Base-by-base conservation (phyloP, 2,888 invertebrate genomes). In the Plebejus melissa region DNA sequence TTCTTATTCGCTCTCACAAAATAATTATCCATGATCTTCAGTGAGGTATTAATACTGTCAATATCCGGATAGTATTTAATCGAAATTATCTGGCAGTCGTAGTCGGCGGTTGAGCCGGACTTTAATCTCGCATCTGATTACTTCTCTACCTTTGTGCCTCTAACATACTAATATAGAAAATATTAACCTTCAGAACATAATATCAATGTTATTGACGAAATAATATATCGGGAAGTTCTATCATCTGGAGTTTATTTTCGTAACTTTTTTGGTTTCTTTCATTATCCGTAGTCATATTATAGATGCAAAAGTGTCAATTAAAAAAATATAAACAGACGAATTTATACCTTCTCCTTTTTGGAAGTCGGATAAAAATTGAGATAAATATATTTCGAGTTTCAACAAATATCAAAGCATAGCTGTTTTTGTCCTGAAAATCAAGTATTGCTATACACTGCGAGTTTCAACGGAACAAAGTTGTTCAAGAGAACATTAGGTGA, bases 31-130 rank as follows among this genome's bases (percentile, higher is more conserved):
- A 54, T 13, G 13, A 65, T 4, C 65, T 1, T 11, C 32, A 32
- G 13, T 32, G 9, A 65, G 36, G 32, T 36, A 65, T 65, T 36
- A 65, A 65, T 38, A 41, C 38, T 22, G 38, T 70, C 22, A 9
- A 70, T 41, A 70, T 38, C 41, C 41, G 41, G 70, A 60, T 4
- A 38, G 70, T 41, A 70, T 41, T 70, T 69, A 41, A 70, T 41
- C 28, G 69, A 41, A 4, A 41, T 4, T 41, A 41, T 4, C 41
- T 9, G 9, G 28, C 11, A 28, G 28, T 58, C 22, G 22, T 6
- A 58, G 13, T 58, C 60, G 28, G 58, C 2, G 6, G 22, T 7
- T n/a, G 36, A 22, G 9, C n/a, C 22, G 22, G n/a, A 41, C 38
- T 41, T 70, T 69, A 36, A 69, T 69, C 7, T 69, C 41, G 69